Evolutionary conservation across 2,888 invertebrate species (phyloP), one percentile per base, ranked within the genome.

Genomic region (Gerris lacustris): DNA sequence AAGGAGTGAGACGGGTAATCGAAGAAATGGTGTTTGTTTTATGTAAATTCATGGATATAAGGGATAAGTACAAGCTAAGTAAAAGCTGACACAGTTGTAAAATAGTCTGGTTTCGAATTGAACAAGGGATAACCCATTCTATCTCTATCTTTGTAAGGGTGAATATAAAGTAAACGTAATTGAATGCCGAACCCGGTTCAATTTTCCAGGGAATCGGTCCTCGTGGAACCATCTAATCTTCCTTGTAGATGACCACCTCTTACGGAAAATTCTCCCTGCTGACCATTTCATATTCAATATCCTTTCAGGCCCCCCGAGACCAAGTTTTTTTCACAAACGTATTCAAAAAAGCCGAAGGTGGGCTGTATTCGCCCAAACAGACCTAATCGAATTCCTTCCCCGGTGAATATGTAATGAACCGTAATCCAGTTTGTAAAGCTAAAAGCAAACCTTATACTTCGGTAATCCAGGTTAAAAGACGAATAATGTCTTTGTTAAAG

Each of bases 321-420:
- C 55, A 55, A 55, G 15, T 9, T 55, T 55, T 55, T 55, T 55
- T 9, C 55, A 55, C 9, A 55, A 55, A 9, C 15, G 11, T 2
- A 55, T 55, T 11, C 15, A 2, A 15, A 55, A 55, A 15, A 43
- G 67, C 15, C 15, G 15, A 67, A 44, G 43, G 43, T 15, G 15
- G 31, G 67, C 43, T 44, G 11, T 17, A 6, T 15, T 18, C 44
- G 15, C 15, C 18, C 67, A 43, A 67, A 67, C 67, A 67, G 44
- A n/a, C 31, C 67, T 67, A 63, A 68, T 31, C 66, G 68, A 72
- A 72, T 72, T 69, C 69, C 67, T 66, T 67, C 72, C 47, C 62
- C 68, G 55, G 45, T 72, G 72, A 72, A 72, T 72, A 70, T 68
- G 72, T 72, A 72, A 72, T 72, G 72, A 68, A 63, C 72, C 64